phyloP scores from a whole-genome alignment of 2,113 vertebrate genomes.

The Poecile atricapillus region DNA sequence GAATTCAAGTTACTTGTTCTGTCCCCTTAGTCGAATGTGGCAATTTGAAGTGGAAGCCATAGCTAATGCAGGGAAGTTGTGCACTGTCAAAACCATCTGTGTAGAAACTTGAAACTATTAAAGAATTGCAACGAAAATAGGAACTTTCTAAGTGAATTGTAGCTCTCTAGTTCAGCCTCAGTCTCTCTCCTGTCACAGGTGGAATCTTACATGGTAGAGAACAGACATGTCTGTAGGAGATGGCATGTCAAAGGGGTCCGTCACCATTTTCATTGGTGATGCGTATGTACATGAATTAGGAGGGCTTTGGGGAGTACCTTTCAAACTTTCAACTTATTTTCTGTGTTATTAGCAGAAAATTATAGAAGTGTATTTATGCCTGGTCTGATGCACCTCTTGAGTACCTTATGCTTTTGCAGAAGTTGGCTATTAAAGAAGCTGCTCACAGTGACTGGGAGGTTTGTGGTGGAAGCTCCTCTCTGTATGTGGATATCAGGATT shows the following conservation, averaged over 20 bases:
- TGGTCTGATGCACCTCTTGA: neutral
- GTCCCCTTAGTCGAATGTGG: neutral
- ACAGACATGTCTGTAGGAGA: neutral
- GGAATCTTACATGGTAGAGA: neutral
- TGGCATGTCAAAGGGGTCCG: neutral
- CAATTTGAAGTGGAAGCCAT: neutral
- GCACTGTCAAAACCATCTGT: neutral
- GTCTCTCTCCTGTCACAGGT: neutral
- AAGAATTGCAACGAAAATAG: neutral
- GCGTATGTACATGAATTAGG: neutral
- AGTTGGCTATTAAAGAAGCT: neutral
- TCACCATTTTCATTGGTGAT: neutral
- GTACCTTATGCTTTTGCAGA: neutral
- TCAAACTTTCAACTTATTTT: neutral
- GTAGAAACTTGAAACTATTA: neutral
- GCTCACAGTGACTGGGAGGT: neutral
- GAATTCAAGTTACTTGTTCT: neutral
- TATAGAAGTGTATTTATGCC: neutral
- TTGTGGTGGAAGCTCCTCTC: neutral
- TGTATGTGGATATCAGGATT: rapidly evolving
- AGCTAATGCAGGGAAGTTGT: neutral
- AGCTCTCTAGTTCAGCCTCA: neutral
- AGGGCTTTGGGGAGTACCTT: neutral
- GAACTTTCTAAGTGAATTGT: neutral
- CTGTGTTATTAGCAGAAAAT: neutral